These are phyloP conservation scores for Lithophane socia DNA, from an alignment of 2,888 invertebrate genomes.

Conservation along the genomic window DNA sequence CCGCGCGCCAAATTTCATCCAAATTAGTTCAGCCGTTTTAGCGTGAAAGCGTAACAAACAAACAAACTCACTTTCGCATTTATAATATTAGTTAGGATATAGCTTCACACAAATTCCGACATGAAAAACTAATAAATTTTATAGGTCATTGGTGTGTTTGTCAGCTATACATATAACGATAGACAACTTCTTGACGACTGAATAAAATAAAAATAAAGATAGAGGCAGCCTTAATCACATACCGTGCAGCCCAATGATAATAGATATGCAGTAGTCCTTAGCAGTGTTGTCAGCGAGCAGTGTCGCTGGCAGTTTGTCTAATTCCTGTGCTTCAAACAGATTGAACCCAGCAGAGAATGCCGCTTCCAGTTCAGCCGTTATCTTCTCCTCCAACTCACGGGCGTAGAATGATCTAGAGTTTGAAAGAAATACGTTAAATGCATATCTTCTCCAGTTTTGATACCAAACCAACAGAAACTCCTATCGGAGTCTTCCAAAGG, in stretches of 20 bases:
- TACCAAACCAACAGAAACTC: neutral
- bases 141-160: too few species aligned
- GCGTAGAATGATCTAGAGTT: conserved; percentile 72
- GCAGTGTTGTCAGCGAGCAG: conserved; percentile 75
- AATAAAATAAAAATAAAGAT: neutral
- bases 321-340: conserved; percentile 68
- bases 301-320: conserved; percentile 74
- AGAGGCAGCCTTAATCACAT: conserved; percentile 15
- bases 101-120: too few species aligned
- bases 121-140: too few species aligned
- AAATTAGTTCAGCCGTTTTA: too few species aligned
- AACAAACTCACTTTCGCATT: too few species aligned
- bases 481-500: neutral
- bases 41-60: too few species aligned
- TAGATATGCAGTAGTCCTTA: conserved; percentile 74
- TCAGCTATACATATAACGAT: neutral
- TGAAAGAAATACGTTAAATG: neutral
- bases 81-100: too few species aligned
- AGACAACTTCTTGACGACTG: neutral
- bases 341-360: conserved; percentile 74
- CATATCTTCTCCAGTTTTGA: neutral
- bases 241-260: conserved; percentile 80
- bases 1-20: too few species aligned
- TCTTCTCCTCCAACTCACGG: conserved; percentile 68
- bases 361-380: conserved; percentile 80